Evolutionary conservation across 1,140 invertebrate genomes (phyloP), one percentile per base, ranked within the genome.

Genomic region (Drosophila bocqueti): DNA sequence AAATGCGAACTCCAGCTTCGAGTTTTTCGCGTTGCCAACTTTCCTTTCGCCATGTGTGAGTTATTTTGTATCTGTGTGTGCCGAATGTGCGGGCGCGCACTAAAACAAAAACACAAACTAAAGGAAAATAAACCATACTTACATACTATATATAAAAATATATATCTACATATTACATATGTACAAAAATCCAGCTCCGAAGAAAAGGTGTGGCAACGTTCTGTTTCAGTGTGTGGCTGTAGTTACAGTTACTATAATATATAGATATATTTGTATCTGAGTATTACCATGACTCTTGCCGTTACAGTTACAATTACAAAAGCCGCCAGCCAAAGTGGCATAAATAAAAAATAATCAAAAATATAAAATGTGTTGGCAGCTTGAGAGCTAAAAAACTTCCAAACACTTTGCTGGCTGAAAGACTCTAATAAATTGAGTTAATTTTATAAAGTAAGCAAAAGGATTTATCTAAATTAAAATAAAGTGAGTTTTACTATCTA

Each of bases 131-230:
- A 36, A 46, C n/a, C 1, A 18, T 34, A 18, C 11, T 26, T 26
- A 26, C 26, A 26, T 26, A 26, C 6, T 26, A 46, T 13, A 31
- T 49, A 45, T 29, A 36, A 11, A 29, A 11, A 45, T 11, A 31
- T 63, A 45, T 29, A 36, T 16, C 42, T 10, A 58, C 36, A 50
- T 26, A 21, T 24, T 15, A 16, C 21, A 55, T 67, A 31, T n/a
- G 24, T n/a, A n/a, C 40, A 59, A 31, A 38, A 71, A 71, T 55
- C 59, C 61, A 71, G 63, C 71, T 67, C 52, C 42, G 42, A 81
- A 38, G 63, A 73, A 71, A 87, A 87, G 83, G 83, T 87, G 83
- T 87, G 83, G 75, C 66, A 58, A 78, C 42, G 76, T 79, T 79
- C 76, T 79, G 75, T 64, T 63, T 46, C 52, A 38, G 47, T 68